These are phyloP conservation scores for Tragopan temminckii DNA, from an alignment of 2,797 vertebrate genomes.

Conservation along the genomic window DNA sequence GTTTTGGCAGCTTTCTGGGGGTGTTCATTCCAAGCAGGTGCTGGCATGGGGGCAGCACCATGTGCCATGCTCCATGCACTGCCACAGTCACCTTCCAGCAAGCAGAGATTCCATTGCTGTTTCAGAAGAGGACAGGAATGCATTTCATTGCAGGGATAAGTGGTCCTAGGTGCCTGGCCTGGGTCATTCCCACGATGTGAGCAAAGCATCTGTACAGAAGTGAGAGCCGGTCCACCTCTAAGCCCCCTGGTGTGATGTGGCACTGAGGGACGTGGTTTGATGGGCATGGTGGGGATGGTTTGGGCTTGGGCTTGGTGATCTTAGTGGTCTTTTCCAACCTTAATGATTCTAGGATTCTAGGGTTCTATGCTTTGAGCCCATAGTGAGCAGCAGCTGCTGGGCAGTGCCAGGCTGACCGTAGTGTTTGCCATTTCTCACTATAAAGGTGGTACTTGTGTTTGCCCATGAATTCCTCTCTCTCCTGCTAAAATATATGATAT, in stretches of 20 bases:
- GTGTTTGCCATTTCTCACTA: not conserved
- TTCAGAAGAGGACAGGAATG: not conserved
- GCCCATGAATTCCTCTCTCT: not conserved
- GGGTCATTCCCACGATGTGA: not conserved
- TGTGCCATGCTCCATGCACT: not conserved
- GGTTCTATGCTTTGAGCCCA: not conserved
- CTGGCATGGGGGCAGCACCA: not conserved
- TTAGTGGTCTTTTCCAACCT: too few species aligned
- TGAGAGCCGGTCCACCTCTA: not conserved
- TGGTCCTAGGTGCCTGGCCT: not conserved
- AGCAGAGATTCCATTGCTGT: not conserved
- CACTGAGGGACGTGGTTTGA: too few species aligned
- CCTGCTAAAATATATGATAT: not conserved
- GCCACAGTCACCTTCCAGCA: not conserved
- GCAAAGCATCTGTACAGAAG: not conserved
- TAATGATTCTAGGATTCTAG: too few species aligned
- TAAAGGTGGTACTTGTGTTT: not conserved
- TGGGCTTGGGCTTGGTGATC: too few species aligned
- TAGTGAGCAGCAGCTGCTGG: not conserved
- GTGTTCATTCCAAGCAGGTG: constrained; percentile 23
- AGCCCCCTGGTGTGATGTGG: not conserved
- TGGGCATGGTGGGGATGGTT: too few species aligned
- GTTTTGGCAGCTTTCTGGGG: not conserved
- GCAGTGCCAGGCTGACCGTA: not conserved
- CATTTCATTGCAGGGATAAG: rapidly evolving